These are phyloP conservation scores for Epirrhoe alternata DNA, from an alignment of 2,888 invertebrate genomes.

Conservation along the genomic window DNA sequence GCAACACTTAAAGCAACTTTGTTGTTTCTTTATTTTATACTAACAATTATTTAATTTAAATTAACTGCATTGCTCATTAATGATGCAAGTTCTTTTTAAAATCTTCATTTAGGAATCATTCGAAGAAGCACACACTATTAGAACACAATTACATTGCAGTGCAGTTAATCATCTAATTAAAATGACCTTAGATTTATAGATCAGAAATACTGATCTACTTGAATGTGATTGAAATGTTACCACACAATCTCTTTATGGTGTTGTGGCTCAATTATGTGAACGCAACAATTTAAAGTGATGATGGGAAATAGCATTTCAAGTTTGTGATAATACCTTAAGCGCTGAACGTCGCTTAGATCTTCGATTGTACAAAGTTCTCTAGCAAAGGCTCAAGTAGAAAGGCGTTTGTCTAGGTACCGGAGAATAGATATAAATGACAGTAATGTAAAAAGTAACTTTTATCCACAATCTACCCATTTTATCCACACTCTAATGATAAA, in stretches of 20 bases:
- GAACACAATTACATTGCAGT: constrained; percentile 27
- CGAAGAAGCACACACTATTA: constrained; percentile 2
- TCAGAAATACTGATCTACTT: constrained; percentile 28
- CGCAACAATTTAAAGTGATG: background rate
- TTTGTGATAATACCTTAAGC: background rate
- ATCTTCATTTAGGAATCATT: background rate
- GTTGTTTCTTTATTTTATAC: background rate
- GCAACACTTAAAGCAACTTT: background rate
- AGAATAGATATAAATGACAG: too few relatives aligned
- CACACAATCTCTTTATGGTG: constrained; percentile 25
- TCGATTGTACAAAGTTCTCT: background rate
- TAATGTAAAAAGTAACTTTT: too few relatives aligned
- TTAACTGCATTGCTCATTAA: background rate
- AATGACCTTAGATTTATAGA: constrained; percentile 29
- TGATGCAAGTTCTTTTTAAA: background rate
- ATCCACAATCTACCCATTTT: too few relatives aligned
- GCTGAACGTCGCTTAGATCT: background rate
- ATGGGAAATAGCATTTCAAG: constrained; percentile 3
- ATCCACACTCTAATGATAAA: too few relatives aligned
- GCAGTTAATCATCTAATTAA: constrained; percentile 31
- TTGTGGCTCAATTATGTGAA: background rate
- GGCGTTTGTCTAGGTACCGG: too few relatives aligned
- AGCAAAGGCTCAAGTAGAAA: too few relatives aligned
- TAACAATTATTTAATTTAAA: background rate
- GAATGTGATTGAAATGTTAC: constrained; percentile 25